These are phyloP conservation scores for Xiphophorus couchianus DNA, from an alignment of 2,113 vertebrate genomes.

Conservation along the genomic window DNA sequence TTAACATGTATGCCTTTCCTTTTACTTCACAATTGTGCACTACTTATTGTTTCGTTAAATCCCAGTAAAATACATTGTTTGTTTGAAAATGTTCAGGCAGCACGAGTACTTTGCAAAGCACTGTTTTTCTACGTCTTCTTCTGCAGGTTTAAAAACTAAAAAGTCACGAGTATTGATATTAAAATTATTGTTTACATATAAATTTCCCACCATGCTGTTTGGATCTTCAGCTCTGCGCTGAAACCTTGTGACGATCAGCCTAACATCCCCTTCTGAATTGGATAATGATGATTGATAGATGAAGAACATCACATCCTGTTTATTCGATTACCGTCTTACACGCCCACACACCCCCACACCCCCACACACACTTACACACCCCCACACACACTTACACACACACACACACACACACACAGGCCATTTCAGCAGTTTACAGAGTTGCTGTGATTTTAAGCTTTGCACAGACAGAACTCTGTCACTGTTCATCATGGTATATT, in stretches of 20 bases:
- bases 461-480: conserved; percentile 1
- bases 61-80: too few relatives aligned
- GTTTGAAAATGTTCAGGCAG: too few relatives aligned
- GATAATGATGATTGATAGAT: conserved; percentile 23
- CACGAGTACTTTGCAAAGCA: too few relatives aligned
- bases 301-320: conserved; percentile 17
- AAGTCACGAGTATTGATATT: background rate
- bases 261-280: conserved; percentile 3
- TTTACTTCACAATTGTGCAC: too few relatives aligned
- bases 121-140: background rate
- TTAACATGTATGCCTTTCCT: too few relatives aligned
- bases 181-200: background rate
- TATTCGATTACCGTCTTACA: background rate
- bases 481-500: conserved; percentile 7
- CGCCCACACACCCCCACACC: background rate
- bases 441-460: conserved; percentile 6
- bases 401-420: too few relatives aligned
- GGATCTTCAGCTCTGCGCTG: background rate
- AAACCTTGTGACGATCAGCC: background rate
- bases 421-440: conserved; percentile 1
- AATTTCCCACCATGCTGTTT: background rate
- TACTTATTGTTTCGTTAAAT: too few relatives aligned
- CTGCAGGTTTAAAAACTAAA: background rate
- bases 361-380: too few relatives aligned
- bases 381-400: background rate